A percentile compares a stretch with the other conserved stretches of the same genome.
Conservation (phyloP, 23 tunicate species). For the Ciona savignyi region DNA sequence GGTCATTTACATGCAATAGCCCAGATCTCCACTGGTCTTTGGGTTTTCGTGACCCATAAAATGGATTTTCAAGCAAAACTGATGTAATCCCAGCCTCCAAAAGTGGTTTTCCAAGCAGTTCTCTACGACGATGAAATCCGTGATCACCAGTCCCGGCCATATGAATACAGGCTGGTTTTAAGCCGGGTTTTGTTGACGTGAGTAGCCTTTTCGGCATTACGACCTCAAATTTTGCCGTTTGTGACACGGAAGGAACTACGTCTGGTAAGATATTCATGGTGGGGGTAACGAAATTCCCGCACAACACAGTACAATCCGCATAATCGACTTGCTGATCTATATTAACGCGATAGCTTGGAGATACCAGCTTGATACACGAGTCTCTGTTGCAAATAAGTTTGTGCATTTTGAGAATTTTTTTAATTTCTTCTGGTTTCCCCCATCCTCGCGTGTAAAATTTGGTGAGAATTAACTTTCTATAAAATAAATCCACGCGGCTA, state of each 20-base stretch:
- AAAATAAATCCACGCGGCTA: constrained; percentile 67
- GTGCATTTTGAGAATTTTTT: constrained; percentile 57
- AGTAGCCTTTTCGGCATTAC: constrained; percentile 48
- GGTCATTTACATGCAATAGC: constrained; percentile 70
- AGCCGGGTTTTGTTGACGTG: neutral
- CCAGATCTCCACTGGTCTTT: constrained; percentile 65
- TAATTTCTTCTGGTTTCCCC: constrained; percentile 83
- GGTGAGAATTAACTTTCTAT: constrained; percentile 66
- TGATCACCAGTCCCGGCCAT: constrained; percentile 98
- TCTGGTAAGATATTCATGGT: constrained; percentile 31
- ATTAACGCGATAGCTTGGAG: constrained; percentile 19
- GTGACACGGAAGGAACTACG: constrained; percentile 40
- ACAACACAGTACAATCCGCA: constrained; percentile 17
- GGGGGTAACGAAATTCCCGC: constrained; percentile 70
- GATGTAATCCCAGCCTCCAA: constrained; percentile 50
- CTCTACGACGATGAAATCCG: constrained; percentile 71
- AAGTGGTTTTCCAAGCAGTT: constrained; percentile 82
- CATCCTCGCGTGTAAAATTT: constrained; percentile 86
- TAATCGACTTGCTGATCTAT: constrained; percentile 11
- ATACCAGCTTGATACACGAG: constrained; percentile 39
- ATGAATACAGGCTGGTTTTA: constrained; percentile 73
- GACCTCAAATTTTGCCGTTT: constrained; percentile 65
- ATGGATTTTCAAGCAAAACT: constrained; percentile 81
- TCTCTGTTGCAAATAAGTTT: constrained; percentile 48
- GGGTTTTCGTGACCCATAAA: constrained; percentile 81